A percentile compares a stretch with the other conserved stretches of the same genome.
phyloP scores from a whole-genome alignment of 2,888 invertebrate genomes.

The Acanthoscelides obtectus region DNA sequence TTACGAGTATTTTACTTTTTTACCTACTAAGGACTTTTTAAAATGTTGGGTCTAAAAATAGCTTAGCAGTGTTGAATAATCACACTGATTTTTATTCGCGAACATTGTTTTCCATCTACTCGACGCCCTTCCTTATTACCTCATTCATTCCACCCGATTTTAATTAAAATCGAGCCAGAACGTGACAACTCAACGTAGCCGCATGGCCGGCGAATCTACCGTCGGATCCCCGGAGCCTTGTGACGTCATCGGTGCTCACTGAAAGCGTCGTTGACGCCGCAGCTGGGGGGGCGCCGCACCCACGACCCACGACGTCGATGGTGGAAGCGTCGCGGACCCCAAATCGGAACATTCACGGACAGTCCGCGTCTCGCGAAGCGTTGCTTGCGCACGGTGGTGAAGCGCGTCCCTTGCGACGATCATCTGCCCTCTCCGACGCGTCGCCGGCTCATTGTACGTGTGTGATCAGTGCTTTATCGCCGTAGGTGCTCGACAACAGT shows the following conservation, averaged over 20 bases:
- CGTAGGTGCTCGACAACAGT: neutral
- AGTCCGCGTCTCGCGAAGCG: neutral
- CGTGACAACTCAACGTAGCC: neutral
- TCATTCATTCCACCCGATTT: too few relatives aligned
- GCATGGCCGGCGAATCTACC: neutral
- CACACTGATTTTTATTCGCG: too few relatives aligned
- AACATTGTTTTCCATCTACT: too few relatives aligned
- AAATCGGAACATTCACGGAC: neutral
- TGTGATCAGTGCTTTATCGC: conserved; percentile 7
- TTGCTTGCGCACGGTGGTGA: neutral
- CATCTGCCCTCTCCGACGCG: neutral
- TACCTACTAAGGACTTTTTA: too few relatives aligned
- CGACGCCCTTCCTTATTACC: too few relatives aligned
- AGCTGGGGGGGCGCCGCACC: conserved; percentile 2
- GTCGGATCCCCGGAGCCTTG: conserved; percentile 18
- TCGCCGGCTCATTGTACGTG: conserved; percentile 1
- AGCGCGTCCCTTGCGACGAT: neutral
- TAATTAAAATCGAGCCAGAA: neutral
- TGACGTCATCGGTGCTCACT: conserved; percentile 49
- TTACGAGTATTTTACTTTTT: too few relatives aligned
- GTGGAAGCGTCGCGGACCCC: neutral
- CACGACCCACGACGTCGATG: neutral
- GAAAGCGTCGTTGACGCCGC: conserved; percentile 21
- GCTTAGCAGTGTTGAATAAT: too few relatives aligned
- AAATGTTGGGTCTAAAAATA: too few relatives aligned